Conservation (phyloP, 2,888 invertebrate genomes). For the Chloroclystis v-ata region DNA sequence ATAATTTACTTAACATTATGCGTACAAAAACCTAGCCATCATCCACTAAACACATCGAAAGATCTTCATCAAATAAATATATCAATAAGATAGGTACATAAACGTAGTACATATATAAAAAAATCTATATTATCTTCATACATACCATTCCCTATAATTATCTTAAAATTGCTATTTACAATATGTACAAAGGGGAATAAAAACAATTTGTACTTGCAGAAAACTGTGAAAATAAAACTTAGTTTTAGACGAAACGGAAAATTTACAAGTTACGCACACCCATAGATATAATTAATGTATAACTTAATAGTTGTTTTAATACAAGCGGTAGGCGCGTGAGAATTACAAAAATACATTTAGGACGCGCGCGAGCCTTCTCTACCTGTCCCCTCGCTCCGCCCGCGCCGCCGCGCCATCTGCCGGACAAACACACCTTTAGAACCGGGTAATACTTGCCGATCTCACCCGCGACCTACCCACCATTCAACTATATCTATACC, state of each 20-base stretch:
- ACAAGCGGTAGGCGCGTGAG: conserved; percentile 52
- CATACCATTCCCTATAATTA: conserved; percentile 55
- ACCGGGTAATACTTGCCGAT: conserved; percentile 20
- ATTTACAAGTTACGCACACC: conserved; percentile 54
- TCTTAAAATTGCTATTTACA: conserved; percentile 71
- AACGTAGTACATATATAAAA: conserved; percentile 70
- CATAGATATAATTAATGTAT: conserved; percentile 42
- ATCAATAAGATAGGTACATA: conserved; percentile 70
- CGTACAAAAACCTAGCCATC: conserved; percentile 71
- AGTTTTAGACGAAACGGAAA: conserved; percentile 54
- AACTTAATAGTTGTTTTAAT: conserved; percentile 39
- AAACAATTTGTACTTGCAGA: conserved; percentile 80
- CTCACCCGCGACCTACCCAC: not conserved
- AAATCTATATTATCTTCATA: conserved; percentile 62
- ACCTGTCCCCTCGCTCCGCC: conserved; percentile 59
- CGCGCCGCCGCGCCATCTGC: conserved; percentile 49
- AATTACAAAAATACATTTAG: conserved; percentile 62
- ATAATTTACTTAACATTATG: conserved; percentile 77
- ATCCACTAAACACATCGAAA: conserved; percentile 57
- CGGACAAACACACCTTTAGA: conserved; percentile 38
- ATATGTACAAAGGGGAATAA: conserved; percentile 77
- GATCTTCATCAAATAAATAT: conserved; percentile 68
- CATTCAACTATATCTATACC: not conserved
- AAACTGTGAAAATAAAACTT: conserved; percentile 64
- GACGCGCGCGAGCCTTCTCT: conserved; percentile 36